phyloP scores from a whole-genome alignment of 2,113 vertebrate genomes.

The Xiphias gladius region DNA sequence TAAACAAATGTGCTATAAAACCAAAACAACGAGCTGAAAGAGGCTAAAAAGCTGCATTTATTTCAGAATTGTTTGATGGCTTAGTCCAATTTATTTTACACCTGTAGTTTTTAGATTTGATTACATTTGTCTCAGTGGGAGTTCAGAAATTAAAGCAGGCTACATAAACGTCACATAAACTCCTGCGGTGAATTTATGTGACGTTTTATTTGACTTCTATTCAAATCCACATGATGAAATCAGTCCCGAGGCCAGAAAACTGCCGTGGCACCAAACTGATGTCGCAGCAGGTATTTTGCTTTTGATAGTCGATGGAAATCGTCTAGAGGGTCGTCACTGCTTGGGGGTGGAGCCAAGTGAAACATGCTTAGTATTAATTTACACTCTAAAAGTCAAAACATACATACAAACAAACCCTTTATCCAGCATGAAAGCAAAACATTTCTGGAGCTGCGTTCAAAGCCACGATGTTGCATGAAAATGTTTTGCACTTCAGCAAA shows the following conservation, averaged over 20 bases:
- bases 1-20: neutral
- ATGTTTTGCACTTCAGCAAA: neutral
- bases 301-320: neutral
- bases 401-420: neutral
- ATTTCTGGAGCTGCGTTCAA: neutral
- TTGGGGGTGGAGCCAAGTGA: neutral
- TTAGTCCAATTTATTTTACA: too few relatives aligned
- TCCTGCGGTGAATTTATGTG: too few relatives aligned
- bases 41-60: neutral
- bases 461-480: neutral
- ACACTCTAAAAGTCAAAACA: neutral
- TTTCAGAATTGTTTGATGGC: too few relatives aligned
- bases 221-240: too few relatives aligned
- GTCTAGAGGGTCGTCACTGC: too few relatives aligned
- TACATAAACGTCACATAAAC: too few relatives aligned
- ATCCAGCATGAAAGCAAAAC: neutral
- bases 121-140: too few relatives aligned
- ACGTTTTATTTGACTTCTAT: too few relatives aligned
- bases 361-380: neutral
- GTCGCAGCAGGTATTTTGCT: neutral
- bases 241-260: neutral
- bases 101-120: too few relatives aligned
- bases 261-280: neutral
- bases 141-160: too few relatives aligned
- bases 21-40: neutral